Evolutionary conservation across 2,113 vertebrate genomes (phyloP), one percentile per base, ranked within the genome.

Genomic region (Hydrolagus affinis): DNA sequence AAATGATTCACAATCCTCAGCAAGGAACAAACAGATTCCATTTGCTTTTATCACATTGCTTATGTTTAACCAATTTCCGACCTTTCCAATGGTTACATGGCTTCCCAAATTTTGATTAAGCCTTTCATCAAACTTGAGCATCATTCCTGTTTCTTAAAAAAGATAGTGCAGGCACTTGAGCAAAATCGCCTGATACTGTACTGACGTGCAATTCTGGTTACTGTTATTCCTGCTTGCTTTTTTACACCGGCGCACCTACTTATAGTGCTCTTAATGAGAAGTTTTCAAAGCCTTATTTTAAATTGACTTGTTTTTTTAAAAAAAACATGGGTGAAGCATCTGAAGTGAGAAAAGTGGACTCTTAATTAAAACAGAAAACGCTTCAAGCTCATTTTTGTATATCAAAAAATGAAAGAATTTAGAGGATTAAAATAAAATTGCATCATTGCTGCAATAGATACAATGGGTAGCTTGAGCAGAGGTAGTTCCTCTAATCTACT

Each of bases 221-320:
- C 44, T 6, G 44, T 44, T 44, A 44, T 44, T 44, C 6, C 44
- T 44, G 44, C 44, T 80, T 19, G 21, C 62, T 80, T 62, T 30
- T 17, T 64, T 4, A 62, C 15, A 80, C 59, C 23, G 25, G 32
- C 2, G 8, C 30, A 44, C 30, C 60, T 44, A 8, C 73, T 6
- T 6, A 44, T 44, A 32, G 32, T 15, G 25, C 32, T 56, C 30
- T 30, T 15, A 21, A 17, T 11, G 17, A 23, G 60, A 83, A 12
- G 11, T 25, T 56, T 83, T 83, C 77, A 78, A 17, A 60, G 23
- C n/a, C 75, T 77, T 60, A 23, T 78, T 76, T 74, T 44, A 56
- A 77, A 59, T 21, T 21, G 17, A 12, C n/a, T 66, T 64, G 60
- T n/a, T n/a, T n/a, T n/a, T n/a, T n/a, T 11, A 15, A 25, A 59